Evolutionary conservation across 2,888 invertebrate species (phyloP), one percentile per base, ranked within the genome.

Genomic region (Pachydiplax longipennis): DNA sequence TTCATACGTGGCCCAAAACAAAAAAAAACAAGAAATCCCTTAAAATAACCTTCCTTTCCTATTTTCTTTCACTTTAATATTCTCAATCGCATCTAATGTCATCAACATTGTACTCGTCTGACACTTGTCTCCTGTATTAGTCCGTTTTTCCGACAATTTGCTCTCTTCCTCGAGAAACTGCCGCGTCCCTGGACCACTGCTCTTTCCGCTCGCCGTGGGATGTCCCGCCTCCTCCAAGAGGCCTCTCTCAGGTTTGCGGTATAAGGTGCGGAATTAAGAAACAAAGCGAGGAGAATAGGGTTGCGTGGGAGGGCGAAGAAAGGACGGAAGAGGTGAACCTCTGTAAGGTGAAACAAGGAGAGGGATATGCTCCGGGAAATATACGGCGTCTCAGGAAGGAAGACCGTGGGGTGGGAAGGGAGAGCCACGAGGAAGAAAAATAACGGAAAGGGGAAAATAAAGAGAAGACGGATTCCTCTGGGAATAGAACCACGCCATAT

Each of bases 341-440:
- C 13, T 37, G 87, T 53, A 37, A 31, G 31, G 48, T 31, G 83
- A 83, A 83, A 83, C 83, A 83, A 83, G 58, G 83, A 31, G 83
- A 35, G 83, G 83, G 83, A 83, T 83, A 58, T 58, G 58, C 83
- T 83, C 25, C 83, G 83, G 83, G 83, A 58, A 53, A 58, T 35
- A 58, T 40, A 83, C 31, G 58, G 83, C 35, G 83, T 53, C 48
- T 31, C n/a, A 81, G 25, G 58, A 35, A 5, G 83, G 18, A 3
- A 31, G 58, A 31, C 15, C 31, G 58, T 13, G 83, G 15, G 31
- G 31, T 73, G 53, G 18, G 83, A 82, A 25, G n/a, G 44, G 15
- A 58, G 6, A 44, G 48, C 44, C 22, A 44, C 10, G 44, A 48
- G 48, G 48, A 44, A 82, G 48, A 48, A 25, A 48, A 82, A 48